Evolutionary conservation across 2,888 invertebrate genomes (phyloP).

Genomic region (Osmoderma eremita): DNA sequence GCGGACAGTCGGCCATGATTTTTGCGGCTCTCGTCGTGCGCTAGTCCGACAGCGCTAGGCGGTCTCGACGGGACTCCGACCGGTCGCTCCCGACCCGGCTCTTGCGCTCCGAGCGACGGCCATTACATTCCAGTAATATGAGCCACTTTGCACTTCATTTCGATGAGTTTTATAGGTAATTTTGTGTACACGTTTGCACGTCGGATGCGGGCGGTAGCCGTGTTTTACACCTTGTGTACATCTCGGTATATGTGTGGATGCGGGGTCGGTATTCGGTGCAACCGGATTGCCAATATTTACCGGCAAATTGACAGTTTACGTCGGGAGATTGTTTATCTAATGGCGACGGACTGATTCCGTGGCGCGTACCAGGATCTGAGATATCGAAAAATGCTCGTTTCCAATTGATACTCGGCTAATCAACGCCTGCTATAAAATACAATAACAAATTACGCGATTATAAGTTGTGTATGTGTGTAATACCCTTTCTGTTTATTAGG

Average conservation of each 20-base stretch:
- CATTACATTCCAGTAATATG: slow-evolving; percentile 61
- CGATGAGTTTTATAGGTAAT: slow-evolving; percentile 58
- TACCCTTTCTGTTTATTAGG: too few relatives aligned
- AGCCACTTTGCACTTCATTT: slow-evolving; percentile 63
- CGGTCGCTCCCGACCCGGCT: slow-evolving; percentile 61
- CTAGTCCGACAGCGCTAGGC: slow-evolving; percentile 46
- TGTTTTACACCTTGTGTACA: slow-evolving; percentile 8
- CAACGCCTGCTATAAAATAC: slow-evolving; percentile 3
- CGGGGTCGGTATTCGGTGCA: not conserved
- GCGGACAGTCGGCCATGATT: slow-evolving; percentile 35
- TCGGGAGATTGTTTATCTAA: slow-evolving; percentile 18
- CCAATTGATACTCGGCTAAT: slow-evolving; percentile 12
- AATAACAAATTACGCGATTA: slow-evolving; percentile 8
- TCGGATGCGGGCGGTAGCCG: not conserved
- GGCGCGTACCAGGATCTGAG: not conserved
- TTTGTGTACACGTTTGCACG: slow-evolving; percentile 43
- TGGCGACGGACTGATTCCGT: slow-evolving; percentile 1
- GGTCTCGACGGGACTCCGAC: slow-evolving; percentile 58
- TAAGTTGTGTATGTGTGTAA: too few relatives aligned
- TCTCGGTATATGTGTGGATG: not conserved
- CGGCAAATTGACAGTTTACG: slow-evolving; percentile 26
- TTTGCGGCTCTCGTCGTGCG: slow-evolving; percentile 49
- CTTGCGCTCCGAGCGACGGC: slow-evolving; percentile 61
- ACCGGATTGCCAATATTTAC: slow-evolving; percentile 25
- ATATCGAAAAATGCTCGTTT: slow-evolving; percentile 18